phyloP scores from a whole-genome alignment of 2,113 vertebrate species.

The Halichoeres trimaculatus region DNA sequence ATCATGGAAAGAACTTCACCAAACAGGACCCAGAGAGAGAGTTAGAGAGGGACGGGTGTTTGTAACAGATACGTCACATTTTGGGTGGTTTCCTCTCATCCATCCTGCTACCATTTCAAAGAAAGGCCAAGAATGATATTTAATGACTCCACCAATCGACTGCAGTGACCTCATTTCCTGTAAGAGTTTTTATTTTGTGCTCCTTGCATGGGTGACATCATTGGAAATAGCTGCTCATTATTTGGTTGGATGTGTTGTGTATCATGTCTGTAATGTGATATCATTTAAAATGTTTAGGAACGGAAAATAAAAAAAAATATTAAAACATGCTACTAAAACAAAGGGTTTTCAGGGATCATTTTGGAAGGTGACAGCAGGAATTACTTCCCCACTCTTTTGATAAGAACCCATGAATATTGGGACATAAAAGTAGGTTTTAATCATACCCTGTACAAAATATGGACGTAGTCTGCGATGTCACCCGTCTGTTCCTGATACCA shows the following conservation, averaged over 20 bases:
- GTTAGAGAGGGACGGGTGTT: neutral
- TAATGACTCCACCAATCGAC: constrained; percentile 28
- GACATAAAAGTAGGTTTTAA: no score
- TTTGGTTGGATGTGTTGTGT: constrained; percentile 8
- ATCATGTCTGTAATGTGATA: neutral
- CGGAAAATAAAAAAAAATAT: no score
- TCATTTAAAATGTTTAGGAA: neutral
- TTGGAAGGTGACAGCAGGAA: no score
- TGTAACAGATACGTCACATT: constrained; percentile 21
- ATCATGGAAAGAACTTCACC: constrained; percentile 12
- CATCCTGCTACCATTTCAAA: constrained; percentile 17
- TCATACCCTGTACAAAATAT: no score
- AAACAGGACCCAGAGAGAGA: neutral
- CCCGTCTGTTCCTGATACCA: no score
- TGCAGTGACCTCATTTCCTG: constrained; percentile 18
- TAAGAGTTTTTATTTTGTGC: constrained; percentile 7
- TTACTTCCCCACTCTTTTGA: no score
- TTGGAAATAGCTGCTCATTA: constrained; percentile 44
- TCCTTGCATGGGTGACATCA: constrained; percentile 28
- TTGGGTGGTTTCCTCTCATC: constrained; percentile 14
- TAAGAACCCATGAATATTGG: no score
- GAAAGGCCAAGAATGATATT: constrained; percentile 15
- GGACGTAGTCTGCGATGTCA: no score
- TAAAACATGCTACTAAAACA: no score
- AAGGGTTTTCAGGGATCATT: no score